phyloP scores from a whole-genome alignment of 2,113 vertebrate species.

The Morone chrysops region DNA sequence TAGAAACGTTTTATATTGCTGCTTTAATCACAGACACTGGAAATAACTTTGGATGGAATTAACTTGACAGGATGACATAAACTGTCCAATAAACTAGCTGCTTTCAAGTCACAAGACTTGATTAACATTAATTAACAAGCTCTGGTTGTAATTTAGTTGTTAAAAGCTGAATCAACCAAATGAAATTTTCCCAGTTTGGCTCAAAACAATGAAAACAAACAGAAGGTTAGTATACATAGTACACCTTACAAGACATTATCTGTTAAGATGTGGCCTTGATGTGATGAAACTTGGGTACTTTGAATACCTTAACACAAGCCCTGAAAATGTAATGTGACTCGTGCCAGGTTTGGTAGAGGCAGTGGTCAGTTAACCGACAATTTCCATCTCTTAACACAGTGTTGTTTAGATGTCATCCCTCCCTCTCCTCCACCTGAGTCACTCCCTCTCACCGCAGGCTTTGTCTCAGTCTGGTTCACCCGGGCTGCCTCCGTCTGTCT shows the following conservation, averaged over 20 bases:
- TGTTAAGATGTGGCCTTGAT: slow-evolving; percentile 1
- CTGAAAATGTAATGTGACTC: background rate
- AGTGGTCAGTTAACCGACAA: slow-evolving; percentile 16
- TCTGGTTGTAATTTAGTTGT: background rate
- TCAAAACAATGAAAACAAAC: background rate
- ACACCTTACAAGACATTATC: background rate
- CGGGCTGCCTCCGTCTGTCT: slow-evolving; percentile 52
- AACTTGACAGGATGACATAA: slow-evolving; percentile 18
- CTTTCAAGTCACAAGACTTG: background rate
- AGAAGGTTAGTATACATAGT: background rate
- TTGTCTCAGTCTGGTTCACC: slow-evolving; percentile 55
- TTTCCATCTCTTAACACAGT: slow-evolving; percentile 51
- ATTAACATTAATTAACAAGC: background rate
- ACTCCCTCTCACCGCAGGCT: slow-evolving; percentile 55
- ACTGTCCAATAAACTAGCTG: background rate
- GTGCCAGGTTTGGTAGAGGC: background rate
- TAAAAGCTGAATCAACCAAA: background rate
- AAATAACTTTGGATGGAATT: slow-evolving; percentile 6
- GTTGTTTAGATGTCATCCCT: slow-evolving; percentile 34
- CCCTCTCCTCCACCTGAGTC: slow-evolving; percentile 65
- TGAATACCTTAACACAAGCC: background rate
- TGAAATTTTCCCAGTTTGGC: background rate
- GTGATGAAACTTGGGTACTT: background rate
- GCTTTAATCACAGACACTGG: background rate
- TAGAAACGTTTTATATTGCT: too few relatives aligned